Percentiles rank a stretch among this genome's conserved stretches.
phyloP scores from a whole-genome alignment of 2,888 invertebrate species.

The Drosophila fungiperda region DNA sequence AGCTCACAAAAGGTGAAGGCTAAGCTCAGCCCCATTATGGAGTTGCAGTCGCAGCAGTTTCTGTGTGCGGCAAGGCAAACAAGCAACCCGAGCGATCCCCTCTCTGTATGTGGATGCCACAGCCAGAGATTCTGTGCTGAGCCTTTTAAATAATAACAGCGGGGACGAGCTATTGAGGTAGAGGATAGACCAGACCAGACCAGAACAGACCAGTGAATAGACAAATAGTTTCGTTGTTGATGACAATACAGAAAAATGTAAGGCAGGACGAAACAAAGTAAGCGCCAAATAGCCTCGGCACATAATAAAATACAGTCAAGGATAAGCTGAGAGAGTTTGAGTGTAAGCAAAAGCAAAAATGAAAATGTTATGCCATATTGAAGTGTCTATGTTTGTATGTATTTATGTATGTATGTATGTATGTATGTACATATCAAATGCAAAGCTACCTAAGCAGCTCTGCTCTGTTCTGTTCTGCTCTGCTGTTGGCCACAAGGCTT shows the following conservation, averaged over 20 bases:
- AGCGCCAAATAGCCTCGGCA: constrained; percentile 64
- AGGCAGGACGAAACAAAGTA: constrained; percentile 63
- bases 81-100: constrained; percentile 15
- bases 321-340: constrained; percentile 23
- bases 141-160: constrained; percentile 71
- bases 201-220: constrained; percentile 67
- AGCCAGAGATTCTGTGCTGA: constrained; percentile 17
- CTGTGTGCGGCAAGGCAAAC: constrained; percentile 39
- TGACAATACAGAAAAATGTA: constrained; percentile 78
- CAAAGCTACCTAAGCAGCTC: constrained; percentile 57
- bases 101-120: constrained; percentile 7
- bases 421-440: constrained; percentile 35
- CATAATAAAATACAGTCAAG: constrained; percentile 61
- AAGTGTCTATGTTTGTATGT: constrained; percentile 14
- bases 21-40: constrained; percentile 45
- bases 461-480: not conserved
- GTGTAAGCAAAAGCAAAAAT: constrained; percentile 33
- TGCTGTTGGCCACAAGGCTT: constrained; percentile 41
- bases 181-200: no score
- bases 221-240: constrained; percentile 79
- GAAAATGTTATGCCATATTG: constrained; percentile 45
- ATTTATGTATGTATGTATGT: constrained; percentile 2
- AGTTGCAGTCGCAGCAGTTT: constrained; percentile 56
- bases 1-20: constrained; percentile 74
- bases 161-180: not conserved